These are phyloP conservation scores for Platycheirus rosarum DNA, from an alignment of 2,888 invertebrate genomes.

Conservation along the genomic window DNA sequence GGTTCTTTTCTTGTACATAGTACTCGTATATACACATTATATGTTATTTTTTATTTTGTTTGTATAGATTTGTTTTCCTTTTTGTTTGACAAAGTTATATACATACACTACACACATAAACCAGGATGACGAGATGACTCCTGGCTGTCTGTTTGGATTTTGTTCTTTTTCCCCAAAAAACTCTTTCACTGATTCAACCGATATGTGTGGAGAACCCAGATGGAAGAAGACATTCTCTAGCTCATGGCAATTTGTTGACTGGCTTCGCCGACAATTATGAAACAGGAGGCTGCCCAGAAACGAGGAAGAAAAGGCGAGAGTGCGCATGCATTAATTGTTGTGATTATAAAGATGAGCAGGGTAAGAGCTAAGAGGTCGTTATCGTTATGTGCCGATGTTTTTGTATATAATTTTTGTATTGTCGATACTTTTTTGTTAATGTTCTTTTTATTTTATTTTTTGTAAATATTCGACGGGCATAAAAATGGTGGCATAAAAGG, in stretches of 20 bases:
- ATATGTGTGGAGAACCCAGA: constrained; percentile 34
- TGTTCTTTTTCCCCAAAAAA: constrained; percentile 24
- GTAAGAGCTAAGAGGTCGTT: constrained; percentile 36
- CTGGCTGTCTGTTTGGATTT: constrained; percentile 33
- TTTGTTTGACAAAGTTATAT: constrained; percentile 13
- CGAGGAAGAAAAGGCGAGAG: constrained; percentile 62
- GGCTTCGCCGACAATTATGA: constrained; percentile 56
- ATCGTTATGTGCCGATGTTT: constrained; percentile 35
- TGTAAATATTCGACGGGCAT: constrained; percentile 51
- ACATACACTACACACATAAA: constrained; percentile 1
- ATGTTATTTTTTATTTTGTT: constrained; percentile 30
- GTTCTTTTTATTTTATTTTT: constrained; percentile 20
- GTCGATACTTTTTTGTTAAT: not conserved
- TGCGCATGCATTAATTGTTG: constrained; percentile 73
- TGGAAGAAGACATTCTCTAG: constrained; percentile 56
- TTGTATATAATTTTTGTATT: constrained; percentile 41
- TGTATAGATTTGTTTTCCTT: constrained; percentile 22
- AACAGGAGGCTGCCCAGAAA: constrained; percentile 67
- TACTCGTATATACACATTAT: not conserved
- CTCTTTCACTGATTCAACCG: constrained; percentile 10
- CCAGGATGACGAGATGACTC: constrained; percentile 43
- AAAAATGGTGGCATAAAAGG: constrained; percentile 45
- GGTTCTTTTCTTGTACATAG: constrained; percentile 13
- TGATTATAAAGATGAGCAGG: constrained; percentile 52
- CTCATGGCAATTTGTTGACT: constrained; percentile 65